Evolutionary conservation across 2,888 invertebrate genomes (phyloP).

Genomic region (Thecocarcelia acutangulata): DNA sequence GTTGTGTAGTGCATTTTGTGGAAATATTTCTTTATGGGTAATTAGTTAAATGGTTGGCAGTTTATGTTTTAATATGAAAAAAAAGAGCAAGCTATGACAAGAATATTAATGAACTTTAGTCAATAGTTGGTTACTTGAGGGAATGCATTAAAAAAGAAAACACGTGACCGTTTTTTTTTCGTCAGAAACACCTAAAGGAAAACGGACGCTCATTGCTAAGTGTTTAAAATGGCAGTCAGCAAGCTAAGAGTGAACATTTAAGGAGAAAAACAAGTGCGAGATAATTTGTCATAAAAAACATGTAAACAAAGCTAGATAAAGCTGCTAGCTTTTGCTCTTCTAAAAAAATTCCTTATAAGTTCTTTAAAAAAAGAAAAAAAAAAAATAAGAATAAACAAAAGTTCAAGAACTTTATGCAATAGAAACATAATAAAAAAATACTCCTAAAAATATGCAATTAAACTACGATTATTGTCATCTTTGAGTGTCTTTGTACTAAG

Average conservation of each 20-base stretch:
- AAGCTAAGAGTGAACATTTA: no score
- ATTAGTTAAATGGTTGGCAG: slow-evolving; percentile 60
- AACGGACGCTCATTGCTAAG: no score
- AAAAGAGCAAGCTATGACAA: not conserved
- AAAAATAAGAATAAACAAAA: not conserved
- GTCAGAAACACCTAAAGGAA: no score
- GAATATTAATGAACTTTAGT: not conserved
- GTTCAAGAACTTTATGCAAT: not conserved
- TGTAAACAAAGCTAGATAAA: no score
- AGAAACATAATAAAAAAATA: not conserved
- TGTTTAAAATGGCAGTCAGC: no score
- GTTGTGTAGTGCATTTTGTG: not conserved
- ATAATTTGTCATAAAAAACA: no score
- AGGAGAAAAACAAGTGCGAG: no score
- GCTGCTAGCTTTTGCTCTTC: no score
- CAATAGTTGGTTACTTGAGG: not conserved
- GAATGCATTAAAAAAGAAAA: no score
- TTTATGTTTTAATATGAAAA: slow-evolving; percentile 19
- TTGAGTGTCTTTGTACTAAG: not conserved
- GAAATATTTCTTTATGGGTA: slow-evolving; percentile 21
- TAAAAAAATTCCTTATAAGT: no score
- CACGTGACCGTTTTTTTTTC: no score
- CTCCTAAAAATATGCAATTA: not conserved
- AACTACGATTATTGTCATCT: not conserved
- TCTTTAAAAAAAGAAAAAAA: not conserved